Evolutionary conservation across 2,888 invertebrate species (phyloP), one percentile per base, ranked within the genome.

Genomic region (Drosophila formosana): DNA sequence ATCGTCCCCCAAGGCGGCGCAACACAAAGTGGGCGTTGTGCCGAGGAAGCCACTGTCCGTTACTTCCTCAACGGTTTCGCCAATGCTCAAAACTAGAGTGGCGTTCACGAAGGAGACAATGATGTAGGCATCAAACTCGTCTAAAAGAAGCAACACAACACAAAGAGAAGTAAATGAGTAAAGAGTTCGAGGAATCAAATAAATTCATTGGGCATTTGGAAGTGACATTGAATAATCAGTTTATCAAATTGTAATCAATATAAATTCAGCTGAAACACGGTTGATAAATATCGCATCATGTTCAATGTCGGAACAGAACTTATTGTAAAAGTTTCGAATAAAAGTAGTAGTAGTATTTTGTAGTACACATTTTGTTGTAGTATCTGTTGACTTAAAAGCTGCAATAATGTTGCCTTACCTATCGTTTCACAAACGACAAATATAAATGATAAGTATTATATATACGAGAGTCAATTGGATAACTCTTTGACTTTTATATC

Each of bases 31-130:
- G 0, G 99, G 99, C 0, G 99, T 99, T 0, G 99, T 99, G 68
- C 99, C 99, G 89, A 99, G 94, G 93, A 99, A 99, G 47, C 99
- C 99, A 72, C 99, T 99, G 93, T 99, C 99, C 0, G 99, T 98
- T 26, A 99, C 99, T 96, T 99, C 99, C 93, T 99, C 99, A n/a
- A 99, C 99, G 11, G 99, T 99, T 93, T 99, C 99, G 82, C 99
- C 99, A 92, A 99, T 99, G 87, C 98, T 98, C 89, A 99, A 95
- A 77, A 99, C 99, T 90, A 99, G 95, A 13, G 99, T 99, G 83
- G 99, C 99, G 88, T 95, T 95, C 75, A 98, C 97, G 96, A 99
- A 99, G 55, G 99, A 99, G 89, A 99, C 99, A 92, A 99, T 98
- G 94, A 99, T 99, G 94, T 99, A 99, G 58, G 99, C 98, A 95